A percentile compares a stretch with the other conserved stretches of the same genome.
Evolutionary conservation across 2,797 vertebrate species (phyloP).

Genomic region (Loris lydekkerianus): DNA sequence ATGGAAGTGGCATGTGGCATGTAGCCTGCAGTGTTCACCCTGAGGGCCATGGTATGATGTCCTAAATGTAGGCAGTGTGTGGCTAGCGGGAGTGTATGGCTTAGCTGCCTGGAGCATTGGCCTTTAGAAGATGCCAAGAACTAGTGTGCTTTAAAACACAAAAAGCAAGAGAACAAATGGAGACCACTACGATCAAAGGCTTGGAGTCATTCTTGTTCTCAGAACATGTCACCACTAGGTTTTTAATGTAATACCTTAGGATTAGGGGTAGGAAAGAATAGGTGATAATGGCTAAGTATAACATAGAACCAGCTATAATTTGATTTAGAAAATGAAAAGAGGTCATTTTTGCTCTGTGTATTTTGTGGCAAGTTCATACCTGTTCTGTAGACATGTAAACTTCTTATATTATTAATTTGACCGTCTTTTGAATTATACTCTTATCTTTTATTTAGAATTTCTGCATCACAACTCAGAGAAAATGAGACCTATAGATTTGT

Average conservation of each 20-base stretch:
- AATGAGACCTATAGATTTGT: neutral
- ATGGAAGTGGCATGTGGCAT: neutral
- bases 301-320: neutral
- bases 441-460: slow-evolving; percentile 5
- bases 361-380: neutral
- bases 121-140: neutral
- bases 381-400: neutral
- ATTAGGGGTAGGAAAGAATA: accelerated
- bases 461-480: neutral
- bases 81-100: accelerated
- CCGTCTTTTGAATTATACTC: neutral
- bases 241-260: neutral
- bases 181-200: neutral
- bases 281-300: neutral
- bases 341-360: neutral
- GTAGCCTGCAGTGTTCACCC: neutral
- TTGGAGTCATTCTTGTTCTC: neutral
- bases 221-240: neutral
- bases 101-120: neutral
- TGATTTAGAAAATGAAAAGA: neutral
- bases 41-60: accelerated
- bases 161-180: neutral
- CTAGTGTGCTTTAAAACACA: neutral
- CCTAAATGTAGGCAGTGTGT: accelerated
- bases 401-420: neutral